phyloP scores from a whole-genome alignment of 53 echinoderm and acorn worm genomes.

The Arbacia lixula region DNA sequence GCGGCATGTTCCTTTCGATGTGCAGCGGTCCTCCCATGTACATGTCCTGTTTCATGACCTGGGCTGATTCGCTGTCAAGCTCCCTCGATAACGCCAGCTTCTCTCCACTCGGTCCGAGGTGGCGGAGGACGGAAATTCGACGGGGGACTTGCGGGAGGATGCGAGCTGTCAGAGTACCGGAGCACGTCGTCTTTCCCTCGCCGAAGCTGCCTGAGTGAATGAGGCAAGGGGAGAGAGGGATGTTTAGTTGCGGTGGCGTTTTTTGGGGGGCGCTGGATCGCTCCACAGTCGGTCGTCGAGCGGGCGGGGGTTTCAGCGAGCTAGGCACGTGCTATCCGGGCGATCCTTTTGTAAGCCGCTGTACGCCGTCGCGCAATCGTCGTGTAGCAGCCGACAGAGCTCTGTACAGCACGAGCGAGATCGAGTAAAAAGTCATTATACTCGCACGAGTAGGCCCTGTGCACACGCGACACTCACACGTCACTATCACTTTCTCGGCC shows the following conservation, averaged over 20 bases:
- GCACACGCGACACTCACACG: constrained; percentile 49
- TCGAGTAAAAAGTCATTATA: constrained; percentile 1
- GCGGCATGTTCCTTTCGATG: constrained; percentile 53
- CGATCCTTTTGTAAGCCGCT: constrained; percentile 1
- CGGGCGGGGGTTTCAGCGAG: constrained; percentile 2
- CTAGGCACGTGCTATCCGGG: neutral
- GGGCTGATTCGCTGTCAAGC: neutral
- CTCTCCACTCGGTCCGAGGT: constrained; percentile 4
- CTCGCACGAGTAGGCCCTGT: constrained; percentile 14
- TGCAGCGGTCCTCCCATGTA: constrained; percentile 47
- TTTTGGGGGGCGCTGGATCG: neutral
- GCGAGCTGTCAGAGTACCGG: neutral
- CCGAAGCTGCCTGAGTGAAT: constrained; percentile 37
- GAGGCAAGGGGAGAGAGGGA: neutral
- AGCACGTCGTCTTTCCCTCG: constrained; percentile 12
- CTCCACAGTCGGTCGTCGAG: neutral
- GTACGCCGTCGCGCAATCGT: neutral
- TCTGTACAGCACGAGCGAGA: constrained; percentile 1
- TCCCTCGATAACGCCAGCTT: neutral
- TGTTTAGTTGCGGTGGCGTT: neutral
- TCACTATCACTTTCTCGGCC: constrained; percentile 33
- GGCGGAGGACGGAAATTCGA: too few relatives aligned
- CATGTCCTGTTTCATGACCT: constrained; percentile 48
- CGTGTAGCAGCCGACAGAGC: neutral
- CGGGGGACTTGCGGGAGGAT: neutral